Percentiles rank a stretch among this genome's conserved stretches.
Evolutionary conservation across 1,140 invertebrate species (phyloP).

Genomic region (Drosophila ficusphila): DNA sequence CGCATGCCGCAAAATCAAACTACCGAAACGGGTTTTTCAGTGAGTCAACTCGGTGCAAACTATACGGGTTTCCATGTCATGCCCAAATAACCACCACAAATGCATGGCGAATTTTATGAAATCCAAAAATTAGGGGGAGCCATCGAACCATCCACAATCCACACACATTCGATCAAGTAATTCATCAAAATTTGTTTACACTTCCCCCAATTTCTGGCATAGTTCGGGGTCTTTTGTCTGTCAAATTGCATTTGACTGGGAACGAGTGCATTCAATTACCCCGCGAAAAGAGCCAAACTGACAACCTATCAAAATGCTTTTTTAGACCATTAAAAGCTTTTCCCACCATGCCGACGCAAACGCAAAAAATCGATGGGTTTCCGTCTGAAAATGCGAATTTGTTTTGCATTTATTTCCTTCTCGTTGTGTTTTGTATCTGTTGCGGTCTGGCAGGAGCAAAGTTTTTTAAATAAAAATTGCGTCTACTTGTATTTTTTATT

Average conservation of each 20-base stretch:
- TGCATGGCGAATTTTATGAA: slow-evolving; percentile 12
- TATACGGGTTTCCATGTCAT: slow-evolving; percentile 37
- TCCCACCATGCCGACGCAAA: slow-evolving; percentile 47
- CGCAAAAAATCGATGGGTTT: slow-evolving; percentile 54
- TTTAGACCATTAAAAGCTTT: slow-evolving; percentile 74
- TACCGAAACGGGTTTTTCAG: slow-evolving; percentile 58
- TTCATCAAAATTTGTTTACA: slow-evolving; percentile 24
- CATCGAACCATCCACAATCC: slow-evolving; percentile 25
- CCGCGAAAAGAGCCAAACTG: slow-evolving; percentile 29
- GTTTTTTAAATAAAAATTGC: slow-evolving; percentile 40
- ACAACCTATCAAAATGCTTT: slow-evolving; percentile 36
- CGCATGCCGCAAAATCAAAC: slow-evolving; percentile 70
- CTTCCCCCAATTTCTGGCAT: slow-evolving; percentile 23
- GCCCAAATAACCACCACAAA: slow-evolving; percentile 30
- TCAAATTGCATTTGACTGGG: slow-evolving; percentile 31
- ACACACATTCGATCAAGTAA: slow-evolving; percentile 30
- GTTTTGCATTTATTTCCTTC: slow-evolving; percentile 20
- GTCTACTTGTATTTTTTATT: background rate
- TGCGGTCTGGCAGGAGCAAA: slow-evolving; percentile 9
- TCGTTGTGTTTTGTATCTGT: slow-evolving; percentile 1
- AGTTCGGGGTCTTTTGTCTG: slow-evolving; percentile 18
- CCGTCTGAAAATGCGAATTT: slow-evolving; percentile 28
- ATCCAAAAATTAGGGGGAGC: slow-evolving; percentile 3
- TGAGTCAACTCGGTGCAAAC: slow-evolving; percentile 58
- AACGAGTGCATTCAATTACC: slow-evolving; percentile 73